Conservation (phyloP, 2,113 vertebrate species). For the Grammomys surdaster region DNA sequence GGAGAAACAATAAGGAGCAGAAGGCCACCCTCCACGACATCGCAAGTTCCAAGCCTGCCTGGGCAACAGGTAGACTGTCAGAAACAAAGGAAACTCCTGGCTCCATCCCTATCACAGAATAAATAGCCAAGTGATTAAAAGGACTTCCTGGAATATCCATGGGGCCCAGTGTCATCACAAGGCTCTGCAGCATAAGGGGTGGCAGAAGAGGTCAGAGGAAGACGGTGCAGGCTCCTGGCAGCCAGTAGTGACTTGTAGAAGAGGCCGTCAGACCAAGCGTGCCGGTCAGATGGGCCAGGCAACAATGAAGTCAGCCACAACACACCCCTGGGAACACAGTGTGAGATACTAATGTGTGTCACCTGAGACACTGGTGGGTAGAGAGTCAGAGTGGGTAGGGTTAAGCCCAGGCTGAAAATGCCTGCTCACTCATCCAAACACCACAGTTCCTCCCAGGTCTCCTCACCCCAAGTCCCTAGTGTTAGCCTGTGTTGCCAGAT, state of each 20-base stretch:
- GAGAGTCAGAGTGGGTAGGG: accelerated
- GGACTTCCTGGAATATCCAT: neutral
- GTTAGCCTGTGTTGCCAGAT: neutral
- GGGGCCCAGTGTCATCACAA: neutral
- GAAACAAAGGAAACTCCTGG: neutral
- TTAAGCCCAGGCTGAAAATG: neutral
- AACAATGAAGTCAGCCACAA: neutral
- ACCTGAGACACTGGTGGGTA: neutral
- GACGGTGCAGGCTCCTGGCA: neutral
- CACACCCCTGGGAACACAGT: accelerated
- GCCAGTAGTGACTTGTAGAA: neutral
- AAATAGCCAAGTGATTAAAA: neutral
- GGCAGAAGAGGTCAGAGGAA: too few species aligned
- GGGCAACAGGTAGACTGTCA: neutral
- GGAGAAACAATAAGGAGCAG: neutral
- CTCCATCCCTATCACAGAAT: neutral
- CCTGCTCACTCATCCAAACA: neutral
- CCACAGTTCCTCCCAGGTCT: too few species aligned
- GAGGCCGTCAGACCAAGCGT: neutral
- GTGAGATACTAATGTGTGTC: too few species aligned
- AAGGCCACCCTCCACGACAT: neutral
- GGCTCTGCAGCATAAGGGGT: neutral
- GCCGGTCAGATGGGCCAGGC: neutral
- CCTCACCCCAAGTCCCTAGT: neutral
- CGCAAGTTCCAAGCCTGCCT: neutral